phyloP scores from a whole-genome alignment of 2,888 invertebrate genomes.

The Cheilosia grossa region DNA sequence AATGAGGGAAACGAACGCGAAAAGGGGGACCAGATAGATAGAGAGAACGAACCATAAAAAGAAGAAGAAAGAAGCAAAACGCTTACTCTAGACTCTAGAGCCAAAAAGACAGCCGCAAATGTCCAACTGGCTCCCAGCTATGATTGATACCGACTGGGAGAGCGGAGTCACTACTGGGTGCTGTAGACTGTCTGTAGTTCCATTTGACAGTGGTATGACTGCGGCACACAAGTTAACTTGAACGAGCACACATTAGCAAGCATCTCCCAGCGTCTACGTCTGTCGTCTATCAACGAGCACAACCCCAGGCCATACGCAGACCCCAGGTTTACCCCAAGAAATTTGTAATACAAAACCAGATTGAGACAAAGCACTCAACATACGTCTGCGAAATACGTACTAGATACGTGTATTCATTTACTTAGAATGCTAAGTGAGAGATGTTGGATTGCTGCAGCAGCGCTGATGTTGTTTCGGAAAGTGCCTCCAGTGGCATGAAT shows the following conservation, averaged over 20 bases:
- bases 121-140: slow-evolving; percentile 67
- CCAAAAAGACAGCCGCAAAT: slow-evolving; percentile 46
- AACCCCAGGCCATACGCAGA: slow-evolving; percentile 24
- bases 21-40: slow-evolving; percentile 48
- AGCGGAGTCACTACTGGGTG: slow-evolving; percentile 40
- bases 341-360: slow-evolving; percentile 54
- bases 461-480: slow-evolving; percentile 23
- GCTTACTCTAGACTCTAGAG: slow-evolving; percentile 33
- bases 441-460: slow-evolving; percentile 13
- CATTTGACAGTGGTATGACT: slow-evolving; percentile 45
- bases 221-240: slow-evolving; percentile 42
- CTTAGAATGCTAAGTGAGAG: slow-evolving; percentile 42
- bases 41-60: slow-evolving; percentile 19
- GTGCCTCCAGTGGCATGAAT: slow-evolving; percentile 29
- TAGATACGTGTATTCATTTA: slow-evolving; percentile 32
- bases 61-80: slow-evolving; percentile 19
- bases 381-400: slow-evolving; percentile 32
- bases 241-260: slow-evolving; percentile 54
- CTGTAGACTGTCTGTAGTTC: slow-evolving; percentile 27
- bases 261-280: slow-evolving; percentile 38
- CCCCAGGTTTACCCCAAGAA: slow-evolving; percentile 14
- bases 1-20: slow-evolving; percentile 19
- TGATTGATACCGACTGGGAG: slow-evolving; percentile 69
- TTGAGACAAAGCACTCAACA: slow-evolving; percentile 46
- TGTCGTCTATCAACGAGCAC: slow-evolving; percentile 53